A percentile compares a stretch with the other conserved stretches of the same genome.
These are phyloP conservation scores for Hymenopus coronatus DNA, from an alignment of 2,888 invertebrate species.

Conservation along the genomic window DNA sequence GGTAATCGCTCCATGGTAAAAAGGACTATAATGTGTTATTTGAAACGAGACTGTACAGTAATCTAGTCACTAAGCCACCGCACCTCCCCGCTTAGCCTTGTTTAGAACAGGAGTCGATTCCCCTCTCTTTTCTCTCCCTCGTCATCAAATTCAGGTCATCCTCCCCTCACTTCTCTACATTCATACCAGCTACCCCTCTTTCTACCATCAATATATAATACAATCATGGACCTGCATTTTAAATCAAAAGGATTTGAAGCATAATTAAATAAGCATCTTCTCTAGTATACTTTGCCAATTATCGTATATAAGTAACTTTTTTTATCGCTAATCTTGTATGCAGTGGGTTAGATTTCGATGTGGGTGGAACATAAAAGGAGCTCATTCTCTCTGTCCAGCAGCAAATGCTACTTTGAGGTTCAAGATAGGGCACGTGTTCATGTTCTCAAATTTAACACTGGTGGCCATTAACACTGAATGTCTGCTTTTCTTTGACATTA, in stretches of 20 bases:
- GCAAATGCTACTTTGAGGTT: not conserved
- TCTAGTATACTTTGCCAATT: slow-evolving; percentile 36
- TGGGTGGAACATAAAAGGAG: slow-evolving; percentile 24
- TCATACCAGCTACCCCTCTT: not conserved
- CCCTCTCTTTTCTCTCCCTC: not conserved
- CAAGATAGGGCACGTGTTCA: not conserved
- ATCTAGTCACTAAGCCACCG: not conserved
- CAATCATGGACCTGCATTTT: slow-evolving; percentile 35
- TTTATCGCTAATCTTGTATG: slow-evolving; percentile 33
- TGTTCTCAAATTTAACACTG: not conserved
- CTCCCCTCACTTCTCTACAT: not conserved
- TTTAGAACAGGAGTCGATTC: not conserved
- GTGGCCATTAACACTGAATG: too few species aligned
- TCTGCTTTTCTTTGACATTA: too few species aligned
- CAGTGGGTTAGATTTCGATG: slow-evolving; percentile 34
- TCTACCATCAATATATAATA: slow-evolving; percentile 33
- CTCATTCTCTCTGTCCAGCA: not conserved
- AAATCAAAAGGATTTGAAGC: slow-evolving; percentile 35
- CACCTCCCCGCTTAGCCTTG: not conserved
- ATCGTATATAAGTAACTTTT: slow-evolving; percentile 33
- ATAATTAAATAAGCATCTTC: slow-evolving; percentile 35
- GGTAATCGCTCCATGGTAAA: too few species aligned
- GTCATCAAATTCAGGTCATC: slow-evolving; percentile 10
- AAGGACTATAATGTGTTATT: not conserved
- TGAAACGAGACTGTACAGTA: not conserved